Conservation (phyloP, 2,888 invertebrate genomes). For the Syritta pipiens region DNA sequence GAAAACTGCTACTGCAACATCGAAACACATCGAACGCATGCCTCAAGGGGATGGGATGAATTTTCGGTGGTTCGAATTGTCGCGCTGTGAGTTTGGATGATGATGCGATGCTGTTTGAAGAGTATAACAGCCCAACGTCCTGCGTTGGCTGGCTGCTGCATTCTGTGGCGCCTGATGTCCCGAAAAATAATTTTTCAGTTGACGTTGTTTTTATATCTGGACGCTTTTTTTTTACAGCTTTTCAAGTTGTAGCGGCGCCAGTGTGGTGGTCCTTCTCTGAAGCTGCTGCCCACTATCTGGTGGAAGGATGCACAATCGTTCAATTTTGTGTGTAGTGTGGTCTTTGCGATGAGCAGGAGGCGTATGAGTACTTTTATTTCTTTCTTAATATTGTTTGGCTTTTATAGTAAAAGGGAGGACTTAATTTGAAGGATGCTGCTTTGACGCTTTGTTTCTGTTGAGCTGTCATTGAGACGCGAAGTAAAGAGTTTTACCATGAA, state of each 20-base stretch:
- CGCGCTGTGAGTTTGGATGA: constrained; percentile 29
- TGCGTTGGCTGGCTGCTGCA: constrained; percentile 21
- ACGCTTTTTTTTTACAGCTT: constrained; percentile 22
- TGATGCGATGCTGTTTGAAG: neutral
- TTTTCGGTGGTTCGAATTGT: constrained; percentile 16
- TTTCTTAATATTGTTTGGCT: neutral
- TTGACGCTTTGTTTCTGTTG: constrained; percentile 9
- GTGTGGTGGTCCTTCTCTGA: neutral
- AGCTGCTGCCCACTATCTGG: neutral
- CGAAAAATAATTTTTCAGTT: constrained; percentile 52
- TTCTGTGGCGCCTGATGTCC: constrained; percentile 44
- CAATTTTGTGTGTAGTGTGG: constrained; percentile 8
- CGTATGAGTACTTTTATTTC: neutral
- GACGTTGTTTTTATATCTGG: constrained; percentile 25
- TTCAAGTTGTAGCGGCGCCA: constrained; percentile 36
- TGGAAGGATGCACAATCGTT: constrained; percentile 15
- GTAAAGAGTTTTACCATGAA: no score
- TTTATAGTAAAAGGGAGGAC: constrained; percentile 12
- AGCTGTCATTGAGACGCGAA: constrained; percentile 3
- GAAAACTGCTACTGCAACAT: constrained; percentile 16
- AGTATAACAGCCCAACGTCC: no score
- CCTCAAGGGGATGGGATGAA: constrained; percentile 1
- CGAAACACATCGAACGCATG: constrained; percentile 33
- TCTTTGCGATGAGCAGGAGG: neutral
- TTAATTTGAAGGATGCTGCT: constrained; percentile 7